Percentiles rank a stretch among this genome's conserved stretches.
These are phyloP conservation scores for Pitangus sulphuratus DNA, from an alignment of 2,797 vertebrate species.

Conservation along the genomic window DNA sequence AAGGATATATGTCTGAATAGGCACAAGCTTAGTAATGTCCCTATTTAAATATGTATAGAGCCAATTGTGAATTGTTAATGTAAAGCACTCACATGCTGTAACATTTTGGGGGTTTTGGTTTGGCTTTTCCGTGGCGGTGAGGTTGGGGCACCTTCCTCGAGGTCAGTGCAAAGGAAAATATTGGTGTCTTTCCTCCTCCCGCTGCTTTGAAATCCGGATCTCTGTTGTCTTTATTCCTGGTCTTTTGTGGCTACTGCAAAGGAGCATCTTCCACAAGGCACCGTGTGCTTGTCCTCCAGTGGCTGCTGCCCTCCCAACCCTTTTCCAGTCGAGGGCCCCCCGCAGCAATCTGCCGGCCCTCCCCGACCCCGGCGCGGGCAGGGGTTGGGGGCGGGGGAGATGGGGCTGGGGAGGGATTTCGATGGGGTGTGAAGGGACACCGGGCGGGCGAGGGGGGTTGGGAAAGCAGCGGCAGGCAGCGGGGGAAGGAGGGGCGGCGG, in stretches of 20 bases:
- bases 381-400: background rate
- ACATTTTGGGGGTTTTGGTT: background rate
- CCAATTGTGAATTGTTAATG: background rate
- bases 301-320: background rate
- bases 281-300: background rate
- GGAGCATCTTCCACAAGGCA: conserved; percentile 29
- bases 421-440: background rate
- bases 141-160: background rate
- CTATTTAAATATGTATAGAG: conserved; percentile 31
- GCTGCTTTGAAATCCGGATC: background rate
- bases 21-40: background rate
- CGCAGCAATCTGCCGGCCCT: background rate
- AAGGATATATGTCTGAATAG: conserved; percentile 37
- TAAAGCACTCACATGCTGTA: background rate
- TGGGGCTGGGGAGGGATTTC: background rate
- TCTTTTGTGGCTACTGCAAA: conserved; percentile 9
- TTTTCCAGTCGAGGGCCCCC: background rate
- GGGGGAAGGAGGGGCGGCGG: background rate
- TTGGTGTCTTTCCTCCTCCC: background rate
- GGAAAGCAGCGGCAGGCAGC: background rate
- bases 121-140: background rate
- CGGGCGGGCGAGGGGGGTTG: background rate
- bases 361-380: background rate
- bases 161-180: background rate
- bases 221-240: background rate